phyloP scores from a whole-genome alignment of 2,797 vertebrate genomes.

The Halcyon leucocephala region DNA sequence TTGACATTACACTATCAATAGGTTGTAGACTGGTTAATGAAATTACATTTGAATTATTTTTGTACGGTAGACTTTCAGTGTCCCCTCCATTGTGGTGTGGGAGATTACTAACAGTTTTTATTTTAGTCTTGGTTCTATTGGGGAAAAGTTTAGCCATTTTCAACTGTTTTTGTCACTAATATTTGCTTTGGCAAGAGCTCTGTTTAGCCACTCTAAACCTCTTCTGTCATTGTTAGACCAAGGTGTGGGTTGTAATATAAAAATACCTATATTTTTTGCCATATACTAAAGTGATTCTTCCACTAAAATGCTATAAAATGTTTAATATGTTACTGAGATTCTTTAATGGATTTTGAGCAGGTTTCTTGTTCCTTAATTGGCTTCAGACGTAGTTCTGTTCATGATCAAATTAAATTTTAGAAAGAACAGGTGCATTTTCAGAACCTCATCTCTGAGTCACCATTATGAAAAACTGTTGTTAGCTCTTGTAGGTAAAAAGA shows the following conservation, averaged over 20 bases:
- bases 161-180: neutral
- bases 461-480: neutral
- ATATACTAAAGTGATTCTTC: neutral
- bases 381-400: neutral
- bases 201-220: neutral
- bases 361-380: neutral
- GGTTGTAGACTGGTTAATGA: neutral
- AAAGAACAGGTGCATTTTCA: neutral
- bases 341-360: rapidly evolving
- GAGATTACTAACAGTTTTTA: neutral
- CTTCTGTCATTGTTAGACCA: neutral
- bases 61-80: neutral
- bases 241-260: neutral
- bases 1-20: neutral
- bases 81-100: neutral
- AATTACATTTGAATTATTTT: neutral
- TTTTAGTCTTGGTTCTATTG: neutral
- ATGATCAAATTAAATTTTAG: neutral
- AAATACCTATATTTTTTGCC: neutral
- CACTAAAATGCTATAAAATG: neutral
- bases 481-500: neutral
- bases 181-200: neutral
- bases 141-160: neutral
- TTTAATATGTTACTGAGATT: neutral
- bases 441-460: neutral